Evolutionary conservation across 2,797 vertebrate species (phyloP).

Genomic region (Poeciliopsis turneri): DNA sequence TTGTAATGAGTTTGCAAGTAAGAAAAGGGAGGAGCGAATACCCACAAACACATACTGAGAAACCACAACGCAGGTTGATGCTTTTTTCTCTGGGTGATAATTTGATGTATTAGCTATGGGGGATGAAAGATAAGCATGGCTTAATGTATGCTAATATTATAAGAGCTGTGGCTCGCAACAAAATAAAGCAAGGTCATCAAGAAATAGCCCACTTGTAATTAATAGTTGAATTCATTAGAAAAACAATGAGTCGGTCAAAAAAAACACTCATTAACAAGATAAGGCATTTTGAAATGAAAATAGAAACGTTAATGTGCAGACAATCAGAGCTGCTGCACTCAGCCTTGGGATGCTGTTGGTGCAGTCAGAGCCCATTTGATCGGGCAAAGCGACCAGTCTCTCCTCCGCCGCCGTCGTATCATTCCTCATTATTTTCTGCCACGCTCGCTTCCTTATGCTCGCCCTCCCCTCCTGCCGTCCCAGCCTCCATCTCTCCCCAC

Average conservation of each 20-base stretch:
- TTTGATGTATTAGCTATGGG: slow-evolving; percentile 72
- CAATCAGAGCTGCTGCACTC: slow-evolving; percentile 36
- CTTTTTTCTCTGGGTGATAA: slow-evolving; percentile 51
- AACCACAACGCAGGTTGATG: slow-evolving; percentile 38
- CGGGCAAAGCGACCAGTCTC: slow-evolving; percentile 50
- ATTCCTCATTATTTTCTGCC: slow-evolving; percentile 76
- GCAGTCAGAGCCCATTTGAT: slow-evolving; percentile 43
- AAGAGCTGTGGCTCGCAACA: slow-evolving; percentile 64
- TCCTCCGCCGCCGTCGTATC: slow-evolving; percentile 56
- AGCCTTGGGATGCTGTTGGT: slow-evolving; percentile 47
- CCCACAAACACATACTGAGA: slow-evolving; percentile 56
- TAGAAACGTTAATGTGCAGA: slow-evolving; percentile 58
- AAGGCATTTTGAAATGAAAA: slow-evolving; percentile 66
- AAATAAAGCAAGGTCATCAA: slow-evolving; percentile 77
- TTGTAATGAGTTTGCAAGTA: slow-evolving; percentile 76
- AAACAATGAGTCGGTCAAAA: slow-evolving; percentile 71
- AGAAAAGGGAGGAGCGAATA: slow-evolving; percentile 55
- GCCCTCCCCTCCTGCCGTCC: slow-evolving; percentile 33
- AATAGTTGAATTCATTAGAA: slow-evolving; percentile 73
- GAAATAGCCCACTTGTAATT: slow-evolving; percentile 66
- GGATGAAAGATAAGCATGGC: slow-evolving; percentile 75
- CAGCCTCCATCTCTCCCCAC: slow-evolving; percentile 34
- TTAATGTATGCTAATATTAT: slow-evolving; percentile 78
- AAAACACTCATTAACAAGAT: slow-evolving; percentile 70
- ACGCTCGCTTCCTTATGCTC: slow-evolving; percentile 50